Evolutionary conservation across 2,113 vertebrate genomes (phyloP).

Genomic region (Elephas maximus): DNA sequence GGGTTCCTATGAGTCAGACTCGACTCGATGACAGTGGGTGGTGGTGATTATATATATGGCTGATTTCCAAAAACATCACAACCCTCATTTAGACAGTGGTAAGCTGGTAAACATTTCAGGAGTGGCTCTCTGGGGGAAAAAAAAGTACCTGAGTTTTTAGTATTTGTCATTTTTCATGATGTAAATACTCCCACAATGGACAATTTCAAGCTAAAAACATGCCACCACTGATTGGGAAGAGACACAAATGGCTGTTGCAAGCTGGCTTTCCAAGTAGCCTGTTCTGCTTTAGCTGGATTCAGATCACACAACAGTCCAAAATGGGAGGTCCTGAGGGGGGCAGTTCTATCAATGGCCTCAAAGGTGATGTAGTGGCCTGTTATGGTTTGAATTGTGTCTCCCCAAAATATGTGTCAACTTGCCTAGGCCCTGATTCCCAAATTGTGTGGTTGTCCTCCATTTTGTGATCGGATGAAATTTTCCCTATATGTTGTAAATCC

Average conservation of each 20-base stretch:
- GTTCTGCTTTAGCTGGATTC: not conserved
- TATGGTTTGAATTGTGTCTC: not conserved
- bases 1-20: too few relatives aligned
- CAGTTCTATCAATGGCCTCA: not conserved
- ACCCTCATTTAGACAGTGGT: not conserved
- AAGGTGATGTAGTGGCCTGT: not conserved
- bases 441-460: too few relatives aligned
- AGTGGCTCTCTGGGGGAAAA: not conserved
- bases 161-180: not conserved
- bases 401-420: too few relatives aligned
- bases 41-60: not conserved
- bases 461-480: too few relatives aligned
- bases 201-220: not conserved
- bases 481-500: too few relatives aligned
- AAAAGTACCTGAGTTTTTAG: not conserved
- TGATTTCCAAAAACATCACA: not conserved
- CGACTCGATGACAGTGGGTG: too few relatives aligned
- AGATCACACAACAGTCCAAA: not conserved
- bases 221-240: not conserved
- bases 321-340: not conserved
- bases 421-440: too few relatives aligned
- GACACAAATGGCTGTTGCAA: not conserved
- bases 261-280: not conserved
- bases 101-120: not conserved
- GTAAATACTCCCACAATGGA: not conserved